These are phyloP conservation scores for Morus bassanus DNA, from an alignment of 2,797 vertebrate genomes.

Conservation along the genomic window DNA sequence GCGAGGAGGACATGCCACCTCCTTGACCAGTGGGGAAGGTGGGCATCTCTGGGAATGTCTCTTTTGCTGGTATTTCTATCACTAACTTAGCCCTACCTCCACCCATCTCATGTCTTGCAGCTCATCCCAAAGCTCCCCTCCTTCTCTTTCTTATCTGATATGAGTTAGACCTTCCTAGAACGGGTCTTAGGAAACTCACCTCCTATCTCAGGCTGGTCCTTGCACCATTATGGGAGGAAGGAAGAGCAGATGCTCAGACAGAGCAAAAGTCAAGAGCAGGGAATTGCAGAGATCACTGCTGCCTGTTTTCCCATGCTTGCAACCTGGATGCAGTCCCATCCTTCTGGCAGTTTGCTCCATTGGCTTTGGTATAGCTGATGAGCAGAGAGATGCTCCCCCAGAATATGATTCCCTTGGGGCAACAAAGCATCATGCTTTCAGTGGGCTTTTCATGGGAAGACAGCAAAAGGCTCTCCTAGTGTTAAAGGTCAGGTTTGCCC, in stretches of 20 bases:
- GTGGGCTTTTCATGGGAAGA: neutral
- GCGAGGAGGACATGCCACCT: neutral
- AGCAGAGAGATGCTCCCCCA: neutral
- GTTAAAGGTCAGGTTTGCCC: neutral
- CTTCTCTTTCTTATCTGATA: neutral
- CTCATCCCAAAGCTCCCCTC: neutral
- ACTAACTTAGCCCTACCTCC: neutral
- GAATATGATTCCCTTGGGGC: neutral
- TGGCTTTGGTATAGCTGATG: neutral
- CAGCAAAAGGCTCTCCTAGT: neutral
- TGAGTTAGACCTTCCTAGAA: neutral
- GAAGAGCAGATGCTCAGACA: neutral
- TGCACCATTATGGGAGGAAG: fast-evolving
- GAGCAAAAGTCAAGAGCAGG: neutral
- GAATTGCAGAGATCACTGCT: neutral
- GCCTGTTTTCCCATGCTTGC: neutral
- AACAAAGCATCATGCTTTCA: neutral
- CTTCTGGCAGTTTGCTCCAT: neutral
- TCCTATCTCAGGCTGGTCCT: neutral
- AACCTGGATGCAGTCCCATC: neutral
- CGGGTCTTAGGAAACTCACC: neutral
- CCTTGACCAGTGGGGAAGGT: neutral
- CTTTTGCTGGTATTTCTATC: neutral
- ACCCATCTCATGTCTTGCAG: neutral
- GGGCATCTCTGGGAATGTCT: neutral